phyloP scores from a whole-genome alignment of 2,113 vertebrate genomes.

The Taxidea taxus region DNA sequence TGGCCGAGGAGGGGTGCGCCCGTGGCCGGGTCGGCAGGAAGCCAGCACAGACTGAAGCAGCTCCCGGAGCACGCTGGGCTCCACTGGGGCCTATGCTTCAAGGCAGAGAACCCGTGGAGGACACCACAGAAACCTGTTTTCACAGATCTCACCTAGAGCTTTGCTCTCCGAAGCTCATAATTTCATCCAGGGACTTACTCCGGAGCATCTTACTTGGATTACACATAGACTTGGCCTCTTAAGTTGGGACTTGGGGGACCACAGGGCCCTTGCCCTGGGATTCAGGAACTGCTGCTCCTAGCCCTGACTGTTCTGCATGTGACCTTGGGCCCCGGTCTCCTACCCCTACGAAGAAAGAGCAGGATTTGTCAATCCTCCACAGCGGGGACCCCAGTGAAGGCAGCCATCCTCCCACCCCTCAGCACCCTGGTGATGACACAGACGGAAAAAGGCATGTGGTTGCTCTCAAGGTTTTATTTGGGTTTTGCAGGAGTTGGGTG shows the following conservation, averaged over 20 bases:
- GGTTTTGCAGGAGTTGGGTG: not conserved
- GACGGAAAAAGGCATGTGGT: not conserved
- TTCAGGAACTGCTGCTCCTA: not conserved
- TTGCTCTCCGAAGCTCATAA: not conserved
- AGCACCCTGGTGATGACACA: accelerated
- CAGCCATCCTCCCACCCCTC: no score
- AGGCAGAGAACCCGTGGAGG: not conserved
- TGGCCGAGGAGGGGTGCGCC: not conserved
- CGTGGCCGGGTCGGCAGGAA: accelerated
- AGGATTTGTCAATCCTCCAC: no score
- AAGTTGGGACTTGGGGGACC: not conserved
- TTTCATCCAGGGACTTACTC: not conserved
- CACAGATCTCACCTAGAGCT: not conserved
- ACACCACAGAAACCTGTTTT: not conserved
- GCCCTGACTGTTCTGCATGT: not conserved
- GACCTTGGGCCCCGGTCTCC: not conserved
- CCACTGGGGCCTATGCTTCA: no score
- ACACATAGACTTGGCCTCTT: not conserved
- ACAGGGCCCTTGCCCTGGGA: not conserved
- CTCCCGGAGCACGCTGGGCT: not conserved
- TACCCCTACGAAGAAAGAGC: not conserved
- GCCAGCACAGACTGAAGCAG: not conserved
- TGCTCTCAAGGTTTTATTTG: not conserved
- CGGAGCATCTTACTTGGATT: not conserved
- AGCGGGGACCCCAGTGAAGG: not conserved